phyloP scores from a whole-genome alignment of 2,797 vertebrate genomes.

The Rhodeus uyekii region DNA sequence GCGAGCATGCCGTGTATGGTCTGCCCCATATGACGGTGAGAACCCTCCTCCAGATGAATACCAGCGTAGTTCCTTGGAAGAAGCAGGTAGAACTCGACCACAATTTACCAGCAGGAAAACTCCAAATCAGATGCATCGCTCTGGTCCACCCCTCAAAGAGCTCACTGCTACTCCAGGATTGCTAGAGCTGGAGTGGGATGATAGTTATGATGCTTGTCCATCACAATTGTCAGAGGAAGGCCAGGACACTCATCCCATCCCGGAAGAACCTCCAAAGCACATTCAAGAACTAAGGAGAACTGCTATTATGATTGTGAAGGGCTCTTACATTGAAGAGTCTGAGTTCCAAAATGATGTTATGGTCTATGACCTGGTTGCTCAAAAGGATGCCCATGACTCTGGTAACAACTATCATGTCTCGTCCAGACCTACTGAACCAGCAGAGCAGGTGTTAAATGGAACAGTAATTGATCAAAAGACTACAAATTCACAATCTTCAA shows the following conservation, averaged over 20 bases:
- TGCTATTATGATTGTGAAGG: slow-evolving; percentile 88
- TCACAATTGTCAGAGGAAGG: slow-evolving; percentile 74
- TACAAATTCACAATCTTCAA: not conserved
- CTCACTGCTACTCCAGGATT: slow-evolving; percentile 57
- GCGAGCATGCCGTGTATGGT: slow-evolving; percentile 90
- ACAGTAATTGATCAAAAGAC: not conserved
- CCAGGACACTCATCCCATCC: slow-evolving; percentile 54
- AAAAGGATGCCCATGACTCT: slow-evolving; percentile 81
- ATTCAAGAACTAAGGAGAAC: slow-evolving; percentile 94
- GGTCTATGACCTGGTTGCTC: slow-evolving; percentile 91
- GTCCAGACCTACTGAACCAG: not conserved
- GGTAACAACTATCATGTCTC: not conserved
- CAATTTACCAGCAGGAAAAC: slow-evolving; percentile 48
- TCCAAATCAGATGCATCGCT: slow-evolving; percentile 14
- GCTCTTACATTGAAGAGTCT: slow-evolving; percentile 91
- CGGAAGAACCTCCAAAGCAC: slow-evolving; percentile 79
- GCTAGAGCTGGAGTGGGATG: slow-evolving; percentile 96
- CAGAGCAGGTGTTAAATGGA: not conserved
- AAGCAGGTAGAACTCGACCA: slow-evolving; percentile 60
- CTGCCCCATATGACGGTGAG: slow-evolving; percentile 89
- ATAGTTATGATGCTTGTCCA: slow-evolving; percentile 88
- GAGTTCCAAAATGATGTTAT: slow-evolving; percentile 96
- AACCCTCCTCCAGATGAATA: slow-evolving; percentile 85
- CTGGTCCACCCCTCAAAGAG: slow-evolving; percentile 1
- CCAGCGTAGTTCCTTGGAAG: slow-evolving; percentile 77